Evolutionary conservation across 1,140 invertebrate species (phyloP).

Genomic region (Stenopsyche tienmushanensis): DNA sequence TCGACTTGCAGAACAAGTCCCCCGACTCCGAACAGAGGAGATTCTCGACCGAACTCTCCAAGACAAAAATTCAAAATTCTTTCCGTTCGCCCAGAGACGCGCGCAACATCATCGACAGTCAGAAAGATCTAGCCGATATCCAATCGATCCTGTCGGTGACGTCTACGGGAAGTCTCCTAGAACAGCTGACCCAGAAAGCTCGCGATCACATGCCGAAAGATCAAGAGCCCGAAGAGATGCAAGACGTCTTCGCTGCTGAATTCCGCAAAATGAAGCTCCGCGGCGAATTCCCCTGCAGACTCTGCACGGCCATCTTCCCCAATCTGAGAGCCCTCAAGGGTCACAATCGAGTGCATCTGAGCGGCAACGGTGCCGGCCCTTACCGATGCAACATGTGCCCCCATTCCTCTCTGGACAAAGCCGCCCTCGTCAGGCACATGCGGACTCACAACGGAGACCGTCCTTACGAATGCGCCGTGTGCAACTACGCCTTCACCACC

Average conservation of each 20-base stretch:
- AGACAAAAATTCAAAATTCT: slow-evolving; percentile 32
- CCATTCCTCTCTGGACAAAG: slow-evolving; percentile 86
- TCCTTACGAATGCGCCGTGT: slow-evolving; percentile 90
- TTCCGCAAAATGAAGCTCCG: slow-evolving; percentile 83
- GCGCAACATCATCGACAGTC: slow-evolving; percentile 47
- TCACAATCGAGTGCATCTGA: slow-evolving; percentile 79
- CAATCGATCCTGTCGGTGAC: slow-evolving; percentile 78
- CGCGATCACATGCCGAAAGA: slow-evolving; percentile 49
- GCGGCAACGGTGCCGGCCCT: slow-evolving; percentile 66
- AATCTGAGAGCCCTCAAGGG: slow-evolving; percentile 88
- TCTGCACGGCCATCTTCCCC: slow-evolving; percentile 81
- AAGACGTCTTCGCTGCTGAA: slow-evolving; percentile 77
- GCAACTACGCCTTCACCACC: slow-evolving; percentile 94
- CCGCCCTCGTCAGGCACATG: slow-evolving; percentile 85
- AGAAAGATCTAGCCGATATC: slow-evolving; percentile 79
- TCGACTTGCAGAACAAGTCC: slow-evolving; percentile 73
- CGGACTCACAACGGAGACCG: slow-evolving; percentile 92
- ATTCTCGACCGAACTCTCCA: slow-evolving; percentile 38
- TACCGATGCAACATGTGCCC: slow-evolving; percentile 93
- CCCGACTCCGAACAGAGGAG: slow-evolving; percentile 54
- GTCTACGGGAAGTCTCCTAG: slow-evolving; percentile 62
- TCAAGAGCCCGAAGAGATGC: slow-evolving; percentile 68
- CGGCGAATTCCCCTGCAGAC: slow-evolving; percentile 84
- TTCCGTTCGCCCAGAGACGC: slow-evolving; percentile 24
- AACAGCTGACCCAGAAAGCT: slow-evolving; percentile 54